These are phyloP conservation scores for Heteromyza rotundicornis DNA, from an alignment of 2,888 invertebrate species.

Conservation along the genomic window DNA sequence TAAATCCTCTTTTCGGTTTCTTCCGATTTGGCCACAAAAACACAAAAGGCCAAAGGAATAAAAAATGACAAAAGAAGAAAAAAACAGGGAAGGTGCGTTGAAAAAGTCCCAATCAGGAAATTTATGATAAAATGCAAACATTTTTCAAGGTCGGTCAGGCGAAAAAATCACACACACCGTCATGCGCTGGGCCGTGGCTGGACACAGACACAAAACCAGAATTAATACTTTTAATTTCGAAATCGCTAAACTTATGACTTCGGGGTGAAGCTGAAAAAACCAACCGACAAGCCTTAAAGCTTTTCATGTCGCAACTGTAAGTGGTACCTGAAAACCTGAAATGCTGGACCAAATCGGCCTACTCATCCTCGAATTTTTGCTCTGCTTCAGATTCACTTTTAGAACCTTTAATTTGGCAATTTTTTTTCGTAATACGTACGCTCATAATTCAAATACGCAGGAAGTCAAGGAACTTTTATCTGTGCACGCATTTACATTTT, in stretches of 20 bases:
- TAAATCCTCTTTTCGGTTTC: slow-evolving; percentile 1
- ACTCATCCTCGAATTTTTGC: too few relatives aligned
- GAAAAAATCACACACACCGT: too few relatives aligned
- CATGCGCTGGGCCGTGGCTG: background rate
- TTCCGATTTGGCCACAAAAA: slow-evolving; percentile 7
- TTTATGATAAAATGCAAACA: slow-evolving; percentile 53
- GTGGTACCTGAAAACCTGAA: too few relatives aligned
- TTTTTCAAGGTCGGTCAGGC: slow-evolving; percentile 52
- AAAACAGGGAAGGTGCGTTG: background rate
- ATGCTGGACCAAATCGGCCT: too few relatives aligned
- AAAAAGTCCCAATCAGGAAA: slow-evolving; percentile 32
- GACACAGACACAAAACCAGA: background rate
- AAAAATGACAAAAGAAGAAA: too few relatives aligned
- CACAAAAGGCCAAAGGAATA: background rate
- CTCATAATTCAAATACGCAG: slow-evolving; percentile 41
- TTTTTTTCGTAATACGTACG: slow-evolving; percentile 19
- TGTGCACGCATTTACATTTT: slow-evolving; percentile 33
- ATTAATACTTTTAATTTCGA: slow-evolving; percentile 20
- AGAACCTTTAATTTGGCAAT: slow-evolving; percentile 24
- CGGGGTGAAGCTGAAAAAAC: too few relatives aligned
- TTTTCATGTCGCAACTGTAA: too few relatives aligned
- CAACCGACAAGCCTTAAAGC: too few relatives aligned
- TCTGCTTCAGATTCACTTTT: slow-evolving; percentile 54
- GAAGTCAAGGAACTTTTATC: slow-evolving; percentile 41
- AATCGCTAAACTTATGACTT: slow-evolving; percentile 4